A percentile compares a stretch with the other conserved stretches of the same genome.
Conservation (phyloP, 2,113 vertebrate genomes). For the Xiphophorus hellerii region DNA sequence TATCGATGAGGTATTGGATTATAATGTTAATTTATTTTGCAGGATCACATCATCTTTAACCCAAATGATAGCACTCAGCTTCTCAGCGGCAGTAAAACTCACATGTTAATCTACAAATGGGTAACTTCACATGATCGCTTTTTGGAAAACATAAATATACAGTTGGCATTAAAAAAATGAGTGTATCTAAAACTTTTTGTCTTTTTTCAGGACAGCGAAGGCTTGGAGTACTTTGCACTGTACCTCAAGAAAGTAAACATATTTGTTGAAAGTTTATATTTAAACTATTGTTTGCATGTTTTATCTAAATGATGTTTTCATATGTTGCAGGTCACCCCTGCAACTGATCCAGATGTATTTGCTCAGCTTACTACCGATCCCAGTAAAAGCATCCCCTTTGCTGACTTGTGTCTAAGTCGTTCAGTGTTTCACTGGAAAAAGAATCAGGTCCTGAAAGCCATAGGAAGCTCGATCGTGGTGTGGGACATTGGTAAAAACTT, state of each 20-base stretch:
- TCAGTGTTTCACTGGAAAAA: slow-evolving; percentile 83
- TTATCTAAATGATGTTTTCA: background rate
- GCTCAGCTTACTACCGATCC: background rate
- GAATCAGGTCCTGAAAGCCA: slow-evolving; percentile 74
- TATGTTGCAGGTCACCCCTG: slow-evolving; percentile 5
- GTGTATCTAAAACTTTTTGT: slow-evolving; percentile 21
- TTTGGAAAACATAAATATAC: background rate
- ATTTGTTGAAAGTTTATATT: background rate
- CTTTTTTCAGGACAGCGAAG: slow-evolving; percentile 62
- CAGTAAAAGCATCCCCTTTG: slow-evolving; percentile 76
- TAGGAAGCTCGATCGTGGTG: slow-evolving; percentile 82
- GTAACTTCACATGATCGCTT: slow-evolving; percentile 75
- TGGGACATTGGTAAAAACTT: slow-evolving; percentile 73
- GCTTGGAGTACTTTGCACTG: slow-evolving; percentile 71
- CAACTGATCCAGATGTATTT: background rate
- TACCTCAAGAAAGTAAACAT: slow-evolving; percentile 4
- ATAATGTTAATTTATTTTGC: slow-evolving; percentile 31
- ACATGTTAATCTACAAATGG: slow-evolving; percentile 85
- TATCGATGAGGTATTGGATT: background rate
- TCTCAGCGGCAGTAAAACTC: slow-evolving; percentile 89
- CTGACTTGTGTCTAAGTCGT: slow-evolving; percentile 81
- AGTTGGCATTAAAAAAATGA: background rate
- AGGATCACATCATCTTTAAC: slow-evolving; percentile 85
- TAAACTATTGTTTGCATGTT: background rate
- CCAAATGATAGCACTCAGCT: slow-evolving; percentile 78